Conservation (phyloP, 2,888 invertebrate species). For the Ligdia adustata region DNA sequence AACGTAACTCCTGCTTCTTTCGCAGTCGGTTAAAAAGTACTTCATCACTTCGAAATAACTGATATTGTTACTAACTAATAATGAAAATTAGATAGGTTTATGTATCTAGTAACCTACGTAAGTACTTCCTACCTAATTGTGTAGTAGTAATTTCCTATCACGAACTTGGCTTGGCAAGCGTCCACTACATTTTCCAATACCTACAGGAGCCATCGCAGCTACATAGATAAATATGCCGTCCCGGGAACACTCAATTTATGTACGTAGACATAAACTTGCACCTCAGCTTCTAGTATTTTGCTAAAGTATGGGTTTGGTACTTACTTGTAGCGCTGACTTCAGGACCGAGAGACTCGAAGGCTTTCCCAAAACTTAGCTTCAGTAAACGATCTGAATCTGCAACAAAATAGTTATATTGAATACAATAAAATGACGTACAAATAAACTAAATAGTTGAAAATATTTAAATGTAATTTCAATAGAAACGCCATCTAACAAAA, state of each 20-base stretch:
- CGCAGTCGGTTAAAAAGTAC: too few relatives aligned
- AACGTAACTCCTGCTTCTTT: too few relatives aligned
- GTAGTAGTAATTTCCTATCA: slow-evolving; percentile 1
- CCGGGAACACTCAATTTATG: not conserved
- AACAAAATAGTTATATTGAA: slow-evolving; percentile 45
- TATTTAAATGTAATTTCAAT: too few relatives aligned
- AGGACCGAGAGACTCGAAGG: slow-evolving; percentile 86
- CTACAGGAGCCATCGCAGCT: slow-evolving; percentile 1
- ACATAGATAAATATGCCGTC: not conserved
- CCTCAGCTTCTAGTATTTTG: not conserved
- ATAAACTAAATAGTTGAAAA: too few relatives aligned
- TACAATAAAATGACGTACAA: too few relatives aligned
- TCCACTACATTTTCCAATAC: not conserved
- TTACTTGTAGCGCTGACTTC: slow-evolving; percentile 91
- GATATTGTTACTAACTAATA: too few relatives aligned
- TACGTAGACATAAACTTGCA: not conserved
- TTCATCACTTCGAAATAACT: too few relatives aligned
- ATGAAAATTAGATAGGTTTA: too few relatives aligned
- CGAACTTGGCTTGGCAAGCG: not conserved
- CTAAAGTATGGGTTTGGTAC: slow-evolving; percentile 51
- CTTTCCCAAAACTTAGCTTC: slow-evolving; percentile 80
- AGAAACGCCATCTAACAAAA: slow-evolving; percentile 52
- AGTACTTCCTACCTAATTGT: too few relatives aligned
- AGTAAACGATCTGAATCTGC: slow-evolving; percentile 78
- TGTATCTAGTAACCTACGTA: too few relatives aligned